These are phyloP conservation scores for Drosophila kepulauana DNA, from an alignment of 1,140 invertebrate genomes.

Conservation along the genomic window DNA sequence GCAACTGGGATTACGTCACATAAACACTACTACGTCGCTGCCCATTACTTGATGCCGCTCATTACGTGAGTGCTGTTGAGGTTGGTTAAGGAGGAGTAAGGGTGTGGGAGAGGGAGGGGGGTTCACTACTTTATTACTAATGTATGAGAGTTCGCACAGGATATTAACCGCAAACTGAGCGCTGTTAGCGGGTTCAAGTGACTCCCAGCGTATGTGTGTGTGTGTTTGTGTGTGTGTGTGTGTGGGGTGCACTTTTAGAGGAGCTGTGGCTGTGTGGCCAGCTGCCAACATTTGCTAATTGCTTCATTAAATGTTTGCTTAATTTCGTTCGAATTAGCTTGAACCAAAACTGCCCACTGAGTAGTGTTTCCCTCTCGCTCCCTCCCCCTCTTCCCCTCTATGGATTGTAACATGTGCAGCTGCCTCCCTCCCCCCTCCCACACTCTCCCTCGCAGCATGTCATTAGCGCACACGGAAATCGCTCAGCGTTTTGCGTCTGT, in stretches of 20 bases:
- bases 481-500: slow-evolving; percentile 44
- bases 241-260: neutral
- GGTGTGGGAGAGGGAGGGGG: neutral
- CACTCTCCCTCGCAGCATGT: neutral
- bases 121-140: slow-evolving; percentile 52
- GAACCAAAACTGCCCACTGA: slow-evolving; percentile 36
- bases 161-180: slow-evolving; percentile 63
- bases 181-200: slow-evolving; percentile 19
- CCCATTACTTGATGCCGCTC: slow-evolving; percentile 32
- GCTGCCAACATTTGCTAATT: slow-evolving; percentile 73
- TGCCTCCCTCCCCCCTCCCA: neutral
- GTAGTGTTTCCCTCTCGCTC: neutral
- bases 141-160: slow-evolving; percentile 57
- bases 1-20: slow-evolving; percentile 24
- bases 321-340: slow-evolving; percentile 82
- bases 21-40: slow-evolving; percentile 16
- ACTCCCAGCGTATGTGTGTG: neutral
- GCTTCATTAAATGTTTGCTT: slow-evolving; percentile 83
- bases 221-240: neutral
- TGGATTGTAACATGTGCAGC: neutral
- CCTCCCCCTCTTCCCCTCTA: neutral
- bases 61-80: slow-evolving; percentile 19
- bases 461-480: slow-evolving; percentile 47
- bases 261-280: slow-evolving; percentile 14
- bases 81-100: neutral